These are phyloP conservation scores for Dinocampus coccinellae DNA, from an alignment of 2,888 invertebrate species.

Conservation along the genomic window DNA sequence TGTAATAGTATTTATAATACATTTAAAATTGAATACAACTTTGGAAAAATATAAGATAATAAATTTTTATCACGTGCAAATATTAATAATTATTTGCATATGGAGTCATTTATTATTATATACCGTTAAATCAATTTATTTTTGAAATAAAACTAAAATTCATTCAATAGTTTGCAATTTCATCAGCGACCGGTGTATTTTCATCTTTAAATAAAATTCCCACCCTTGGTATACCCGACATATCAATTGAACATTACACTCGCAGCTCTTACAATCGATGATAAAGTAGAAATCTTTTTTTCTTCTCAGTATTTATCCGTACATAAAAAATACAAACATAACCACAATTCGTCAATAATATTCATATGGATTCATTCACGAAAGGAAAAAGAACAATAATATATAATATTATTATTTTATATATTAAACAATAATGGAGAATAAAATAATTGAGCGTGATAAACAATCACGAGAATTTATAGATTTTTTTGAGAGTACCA, in stretches of 20 bases:
- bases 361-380: neutral
- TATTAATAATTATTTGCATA: too few relatives aligned
- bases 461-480: conserved; percentile 47
- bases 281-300: neutral
- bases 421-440: conserved; percentile 8
- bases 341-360: neutral
- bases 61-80: too few relatives aligned
- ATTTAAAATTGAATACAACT: too few relatives aligned
- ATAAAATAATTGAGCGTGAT: conserved; percentile 34
- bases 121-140: too few relatives aligned
- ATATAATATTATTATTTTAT: neutral
- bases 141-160: neutral
- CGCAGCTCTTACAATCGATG: neutral
- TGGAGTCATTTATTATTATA: too few relatives aligned
- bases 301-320: neutral
- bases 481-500: conserved; percentile 46
- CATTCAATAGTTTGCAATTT: neutral
- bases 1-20: too few relatives aligned
- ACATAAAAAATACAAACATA: neutral
- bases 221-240: neutral
- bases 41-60: too few relatives aligned
- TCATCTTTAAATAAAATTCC: neutral
- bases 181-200: neutral
- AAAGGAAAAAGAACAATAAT: neutral
- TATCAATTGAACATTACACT: neutral